Evolutionary conservation across 2,888 invertebrate species (phyloP), one percentile per base, ranked within the genome.

Genomic region (Mimachlamys varia): DNA sequence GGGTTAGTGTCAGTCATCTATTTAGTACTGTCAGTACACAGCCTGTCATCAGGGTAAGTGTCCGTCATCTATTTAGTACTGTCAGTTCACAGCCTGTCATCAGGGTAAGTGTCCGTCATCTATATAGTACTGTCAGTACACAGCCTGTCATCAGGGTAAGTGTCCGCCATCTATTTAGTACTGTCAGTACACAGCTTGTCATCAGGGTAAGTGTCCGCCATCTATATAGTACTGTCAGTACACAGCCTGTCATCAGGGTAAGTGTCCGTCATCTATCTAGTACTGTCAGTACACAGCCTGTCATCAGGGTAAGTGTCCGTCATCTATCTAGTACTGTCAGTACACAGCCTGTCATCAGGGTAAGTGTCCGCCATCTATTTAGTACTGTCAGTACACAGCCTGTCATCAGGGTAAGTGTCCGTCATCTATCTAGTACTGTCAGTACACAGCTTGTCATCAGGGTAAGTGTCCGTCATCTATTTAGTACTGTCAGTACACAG

Each of bases 131-230:
- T 93, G 93, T 89, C 88, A 92, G 88, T n/a, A 90, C 10, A 38
- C 89, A 17, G 92, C 92, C 0, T 93, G 93, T 89, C 89, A 92
- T 27, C 33, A 88, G 91, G 93, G 93, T 93, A 62, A 33, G 88
- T 44, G 3, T 44, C 44, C 44, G 7, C 7, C 44, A 44, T 44
- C 44, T 44, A 44, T 44, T 44, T 7, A 44, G 3, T 44, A 44
- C n/a, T 93, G 93, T 89, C 88, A 92, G 88, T n/a, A 90, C 10
- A 38, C 89, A 17, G 92, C 92, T 0, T 93, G 93, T 89, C 89
- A 92, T 27, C 33, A 88, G 91, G 93, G 93, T 93, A 62, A 33
- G 88, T 44, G 3, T 44, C 44, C 44, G 7, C 7, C 44, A 44
- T 44, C 44, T 44, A 44, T 44, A 5, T 7, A 44, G 3, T 44